phyloP scores from a whole-genome alignment of 2,888 invertebrate species.

The Hofmannophila pseudospretella region DNA sequence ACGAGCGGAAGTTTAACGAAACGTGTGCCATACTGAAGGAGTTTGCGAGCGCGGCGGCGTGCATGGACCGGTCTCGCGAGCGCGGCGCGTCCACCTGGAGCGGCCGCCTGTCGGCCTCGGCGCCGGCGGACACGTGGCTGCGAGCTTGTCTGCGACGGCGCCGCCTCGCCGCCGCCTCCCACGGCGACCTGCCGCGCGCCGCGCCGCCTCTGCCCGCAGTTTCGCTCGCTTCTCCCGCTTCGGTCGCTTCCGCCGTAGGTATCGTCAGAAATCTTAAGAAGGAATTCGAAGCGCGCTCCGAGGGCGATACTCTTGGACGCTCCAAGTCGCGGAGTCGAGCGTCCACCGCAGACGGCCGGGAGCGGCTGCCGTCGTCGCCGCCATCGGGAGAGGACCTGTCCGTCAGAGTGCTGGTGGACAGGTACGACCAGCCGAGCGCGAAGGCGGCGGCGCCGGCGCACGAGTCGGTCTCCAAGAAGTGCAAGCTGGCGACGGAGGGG shows the following conservation, averaged over 20 bases:
- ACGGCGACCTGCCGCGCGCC: slow-evolving; percentile 60
- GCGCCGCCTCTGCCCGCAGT: slow-evolving; percentile 18
- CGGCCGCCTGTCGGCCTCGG: slow-evolving; percentile 79
- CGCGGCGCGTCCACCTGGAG: slow-evolving; percentile 60
- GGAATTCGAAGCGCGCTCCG: slow-evolving; percentile 87
- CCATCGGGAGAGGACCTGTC: slow-evolving; percentile 83
- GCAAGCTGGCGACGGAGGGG: slow-evolving; percentile 23
- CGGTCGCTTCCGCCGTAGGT: slow-evolving; percentile 72
- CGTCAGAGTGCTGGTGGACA: slow-evolving; percentile 85
- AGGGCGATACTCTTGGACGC: slow-evolving; percentile 33
- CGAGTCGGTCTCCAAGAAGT: slow-evolving; percentile 22
- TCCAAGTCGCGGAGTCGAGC: slow-evolving; percentile 29
- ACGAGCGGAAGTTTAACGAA: slow-evolving; percentile 68
- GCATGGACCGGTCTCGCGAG: slow-evolving; percentile 52
- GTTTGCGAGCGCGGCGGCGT: slow-evolving; percentile 64
- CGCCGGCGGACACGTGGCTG: slow-evolving; percentile 79
- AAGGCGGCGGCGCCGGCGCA: slow-evolving; percentile 20
- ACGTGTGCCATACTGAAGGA: slow-evolving; percentile 80
- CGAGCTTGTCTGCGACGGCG: slow-evolving; percentile 60
- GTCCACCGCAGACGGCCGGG: slow-evolving; percentile 14
- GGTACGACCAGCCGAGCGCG: slow-evolving; percentile 78
- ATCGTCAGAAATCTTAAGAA: slow-evolving; percentile 91
- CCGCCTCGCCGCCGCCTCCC: slow-evolving; percentile 55
- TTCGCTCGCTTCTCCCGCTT: slow-evolving; percentile 20
- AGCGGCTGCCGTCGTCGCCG: slow-evolving; percentile 44